Evolutionary conservation across 2,797 vertebrate genomes (phyloP).

Genomic region (Melanotaenia pygmaea): DNA sequence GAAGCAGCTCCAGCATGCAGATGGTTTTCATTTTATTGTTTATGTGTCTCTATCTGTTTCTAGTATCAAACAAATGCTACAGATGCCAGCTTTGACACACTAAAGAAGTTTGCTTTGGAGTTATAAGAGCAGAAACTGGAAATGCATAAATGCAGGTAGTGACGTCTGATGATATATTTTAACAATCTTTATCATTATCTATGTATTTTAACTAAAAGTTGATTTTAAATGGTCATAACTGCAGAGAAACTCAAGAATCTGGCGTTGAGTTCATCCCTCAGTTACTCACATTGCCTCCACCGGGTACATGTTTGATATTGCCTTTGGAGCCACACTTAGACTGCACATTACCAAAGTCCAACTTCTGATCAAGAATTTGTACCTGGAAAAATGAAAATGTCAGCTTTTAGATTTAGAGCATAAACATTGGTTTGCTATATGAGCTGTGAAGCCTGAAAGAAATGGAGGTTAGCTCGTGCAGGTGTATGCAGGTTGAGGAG

Average conservation of each 20-base stretch:
- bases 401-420: constrained; percentile 52
- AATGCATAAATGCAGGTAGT: neutral
- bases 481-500: constrained; percentile 16
- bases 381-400: constrained; percentile 80
- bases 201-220: constrained; percentile 40
- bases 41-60: too few relatives aligned
- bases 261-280: constrained; percentile 68
- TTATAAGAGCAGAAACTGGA: neutral
- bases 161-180: constrained; percentile 89
- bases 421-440: constrained; percentile 11
- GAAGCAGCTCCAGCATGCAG: neutral
- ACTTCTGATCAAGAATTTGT: constrained; percentile 92
- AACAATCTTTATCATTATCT: constrained; percentile 41
- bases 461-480: neutral
- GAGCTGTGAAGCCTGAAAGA: constrained; percentile 31
- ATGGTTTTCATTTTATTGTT: neutral
- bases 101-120: neutral
- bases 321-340: constrained; percentile 93
- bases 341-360: constrained; percentile 90
- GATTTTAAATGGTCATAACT: constrained; percentile 65
- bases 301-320: constrained; percentile 89
- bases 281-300: constrained; percentile 90
- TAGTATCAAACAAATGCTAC: constrained; percentile 11
- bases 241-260: constrained; percentile 72
- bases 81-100: constrained; percentile 38